phyloP scores from a whole-genome alignment of 2,113 vertebrate species.

The Deroptyus accipitrinus region DNA sequence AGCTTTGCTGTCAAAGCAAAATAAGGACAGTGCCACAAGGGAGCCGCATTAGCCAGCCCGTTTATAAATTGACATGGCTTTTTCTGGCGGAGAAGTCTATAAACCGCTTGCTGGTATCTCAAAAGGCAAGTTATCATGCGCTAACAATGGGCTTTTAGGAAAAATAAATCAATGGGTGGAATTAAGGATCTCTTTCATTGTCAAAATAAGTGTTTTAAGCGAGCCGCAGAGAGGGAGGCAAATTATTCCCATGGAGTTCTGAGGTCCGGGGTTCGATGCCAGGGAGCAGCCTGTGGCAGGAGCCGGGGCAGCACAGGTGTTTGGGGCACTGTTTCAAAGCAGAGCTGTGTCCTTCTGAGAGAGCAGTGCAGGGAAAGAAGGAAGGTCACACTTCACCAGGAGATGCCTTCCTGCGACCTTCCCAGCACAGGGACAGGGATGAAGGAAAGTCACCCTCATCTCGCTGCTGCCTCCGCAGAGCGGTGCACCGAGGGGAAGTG shows the following conservation, averaged over 20 bases:
- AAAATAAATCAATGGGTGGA: constrained; percentile 32
- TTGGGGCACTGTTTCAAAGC: background rate
- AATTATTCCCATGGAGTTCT: constrained; percentile 8
- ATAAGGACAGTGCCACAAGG: background rate
- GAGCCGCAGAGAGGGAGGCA: background rate
- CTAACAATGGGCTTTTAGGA: constrained; percentile 44
- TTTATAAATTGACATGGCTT: background rate
- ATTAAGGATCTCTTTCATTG: background rate
- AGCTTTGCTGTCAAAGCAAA: constrained; percentile 20
- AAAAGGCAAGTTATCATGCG: background rate
- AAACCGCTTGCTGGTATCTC: constrained; percentile 10
- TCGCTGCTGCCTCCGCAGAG: constrained; percentile 3
- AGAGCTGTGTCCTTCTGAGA: fast-evolving
- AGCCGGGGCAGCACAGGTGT: background rate
- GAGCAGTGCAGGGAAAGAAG: fast-evolving
- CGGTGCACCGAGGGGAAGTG: background rate
- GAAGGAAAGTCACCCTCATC: background rate
- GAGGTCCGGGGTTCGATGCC: background rate
- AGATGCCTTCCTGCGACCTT: background rate
- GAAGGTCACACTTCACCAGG: background rate
- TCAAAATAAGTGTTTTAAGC: constrained; percentile 18
- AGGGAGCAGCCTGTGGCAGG: background rate
- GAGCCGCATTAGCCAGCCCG: background rate
- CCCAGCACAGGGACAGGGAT: background rate
- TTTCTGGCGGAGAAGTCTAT: background rate